Conservation (phyloP, 2,888 invertebrate species). For the Heliconius erato region DNA sequence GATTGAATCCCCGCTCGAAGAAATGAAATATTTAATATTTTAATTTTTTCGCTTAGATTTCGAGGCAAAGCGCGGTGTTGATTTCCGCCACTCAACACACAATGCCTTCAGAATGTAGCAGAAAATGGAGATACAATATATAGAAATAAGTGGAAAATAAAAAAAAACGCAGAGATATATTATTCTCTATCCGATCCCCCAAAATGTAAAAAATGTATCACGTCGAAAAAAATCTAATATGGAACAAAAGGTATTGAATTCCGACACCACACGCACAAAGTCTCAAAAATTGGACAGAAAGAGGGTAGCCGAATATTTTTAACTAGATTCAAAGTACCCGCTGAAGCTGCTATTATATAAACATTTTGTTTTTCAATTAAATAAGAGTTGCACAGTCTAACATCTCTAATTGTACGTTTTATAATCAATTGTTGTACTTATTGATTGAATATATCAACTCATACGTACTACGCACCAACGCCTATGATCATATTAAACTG, state of each 20-base stretch:
- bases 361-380: background rate
- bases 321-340: background rate
- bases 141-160: no score
- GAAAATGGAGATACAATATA: no score
- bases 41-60: no score
- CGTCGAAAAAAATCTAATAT: background rate
- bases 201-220: background rate
- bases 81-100: no score
- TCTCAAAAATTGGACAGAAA: background rate
- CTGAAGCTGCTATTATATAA: background rate
- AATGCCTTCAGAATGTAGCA: no score
- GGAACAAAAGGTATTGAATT: background rate
- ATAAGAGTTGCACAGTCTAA: background rate
- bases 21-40: no score
- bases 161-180: background rate
- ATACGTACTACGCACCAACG: background rate
- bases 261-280: background rate
- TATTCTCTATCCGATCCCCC: background rate
- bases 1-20: no score
- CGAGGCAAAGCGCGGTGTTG: no score
- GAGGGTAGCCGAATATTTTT: background rate
- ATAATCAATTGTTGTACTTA: background rate
- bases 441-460: background rate
- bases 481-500: conserved; percentile 16
- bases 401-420: background rate